Evolutionary conservation across 1,140 invertebrate genomes (phyloP).

Genomic region (Rhagoletis zephyria): DNA sequence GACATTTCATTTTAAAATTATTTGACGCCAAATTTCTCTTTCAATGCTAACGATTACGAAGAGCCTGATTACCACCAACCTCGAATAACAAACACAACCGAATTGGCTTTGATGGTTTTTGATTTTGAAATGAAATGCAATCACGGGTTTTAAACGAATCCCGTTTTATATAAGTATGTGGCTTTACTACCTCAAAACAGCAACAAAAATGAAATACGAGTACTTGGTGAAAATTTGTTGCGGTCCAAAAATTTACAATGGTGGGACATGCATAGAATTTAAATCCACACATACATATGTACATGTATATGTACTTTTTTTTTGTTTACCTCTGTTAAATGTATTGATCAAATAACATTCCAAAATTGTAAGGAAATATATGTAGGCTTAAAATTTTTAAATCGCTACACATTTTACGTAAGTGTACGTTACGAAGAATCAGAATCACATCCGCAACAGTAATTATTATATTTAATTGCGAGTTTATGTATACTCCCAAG

Average conservation of each 20-base stretch:
- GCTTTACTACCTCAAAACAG: conserved; percentile 34
- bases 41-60: not conserved
- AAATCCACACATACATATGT: no score
- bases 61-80: conserved; percentile 15
- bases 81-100: not conserved
- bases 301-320: not conserved
- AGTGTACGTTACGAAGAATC: not conserved
- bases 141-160: not conserved
- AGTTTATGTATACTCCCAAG: conserved; percentile 16
- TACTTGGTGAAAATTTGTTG: not conserved
- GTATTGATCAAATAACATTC: conserved; percentile 17
- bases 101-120: conserved; percentile 10
- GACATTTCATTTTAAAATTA: not conserved
- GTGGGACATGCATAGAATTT: not conserved
- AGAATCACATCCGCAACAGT: conserved; percentile 54
- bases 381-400: not conserved
- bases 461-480: conserved; percentile 57
- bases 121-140: not conserved
- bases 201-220: not conserved
- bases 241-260: not conserved
- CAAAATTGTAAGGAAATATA: not conserved
- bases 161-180: not conserved
- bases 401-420: conserved; percentile 9
- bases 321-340: not conserved
- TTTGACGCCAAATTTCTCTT: not conserved